phyloP scores from a whole-genome alignment of 2,888 invertebrate species.

The Trypoxylon attenuatum region DNA sequence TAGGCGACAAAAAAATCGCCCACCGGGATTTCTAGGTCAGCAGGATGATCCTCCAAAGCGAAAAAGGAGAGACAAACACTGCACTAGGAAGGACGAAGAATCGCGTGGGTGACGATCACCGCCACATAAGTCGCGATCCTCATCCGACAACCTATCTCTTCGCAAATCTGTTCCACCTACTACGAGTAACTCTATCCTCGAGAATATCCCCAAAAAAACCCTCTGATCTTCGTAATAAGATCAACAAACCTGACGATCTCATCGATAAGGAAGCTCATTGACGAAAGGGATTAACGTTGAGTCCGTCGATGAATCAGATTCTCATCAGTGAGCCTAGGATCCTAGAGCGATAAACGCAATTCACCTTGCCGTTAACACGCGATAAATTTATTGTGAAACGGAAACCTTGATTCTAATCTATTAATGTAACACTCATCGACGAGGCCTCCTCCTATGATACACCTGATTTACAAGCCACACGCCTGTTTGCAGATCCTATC shows the following conservation, averaged over 20 bases:
- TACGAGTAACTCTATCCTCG: too few species aligned
- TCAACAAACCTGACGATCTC: too few species aligned
- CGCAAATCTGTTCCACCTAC: too few species aligned
- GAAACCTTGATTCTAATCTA: slow-evolving; percentile 26
- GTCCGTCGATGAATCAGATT: slow-evolving; percentile 27
- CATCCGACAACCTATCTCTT: too few species aligned
- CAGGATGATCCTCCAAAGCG: slow-evolving; percentile 42
- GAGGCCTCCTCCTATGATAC: slow-evolving; percentile 2
- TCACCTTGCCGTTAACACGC: too few species aligned
- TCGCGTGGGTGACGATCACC: slow-evolving; percentile 40
- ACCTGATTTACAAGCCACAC: slow-evolving; percentile 24
- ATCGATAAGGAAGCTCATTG: too few species aligned
- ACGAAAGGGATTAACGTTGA: too few species aligned
- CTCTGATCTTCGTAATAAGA: too few species aligned
- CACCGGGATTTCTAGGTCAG: slow-evolving; percentile 50
- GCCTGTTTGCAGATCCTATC: slow-evolving; percentile 34
- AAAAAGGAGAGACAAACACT: slow-evolving; percentile 50
- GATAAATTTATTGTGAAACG: background rate
- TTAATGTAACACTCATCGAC: slow-evolving; percentile 18
- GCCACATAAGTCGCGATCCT: too few species aligned
- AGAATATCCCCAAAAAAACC: too few species aligned
- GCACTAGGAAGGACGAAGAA: slow-evolving; percentile 36
- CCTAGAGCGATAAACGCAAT: too few species aligned
- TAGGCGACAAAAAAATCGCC: slow-evolving; percentile 28
- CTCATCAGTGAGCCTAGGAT: too few species aligned